These are phyloP conservation scores for Anas bernieri DNA, from an alignment of 2,797 vertebrate genomes.

Conservation along the genomic window DNA sequence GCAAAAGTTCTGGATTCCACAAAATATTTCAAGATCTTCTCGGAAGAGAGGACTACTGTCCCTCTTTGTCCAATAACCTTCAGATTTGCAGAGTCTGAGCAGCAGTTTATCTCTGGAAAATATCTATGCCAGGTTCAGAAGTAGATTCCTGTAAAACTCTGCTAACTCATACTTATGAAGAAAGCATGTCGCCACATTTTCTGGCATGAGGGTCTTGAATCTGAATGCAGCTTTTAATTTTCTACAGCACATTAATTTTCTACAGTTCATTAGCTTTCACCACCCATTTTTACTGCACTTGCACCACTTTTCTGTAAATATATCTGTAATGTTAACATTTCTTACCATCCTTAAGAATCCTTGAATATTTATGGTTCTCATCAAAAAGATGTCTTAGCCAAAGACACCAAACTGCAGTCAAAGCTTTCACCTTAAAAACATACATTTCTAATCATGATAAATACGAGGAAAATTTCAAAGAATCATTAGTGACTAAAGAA, in stretches of 20 bases:
- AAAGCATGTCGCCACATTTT: not conserved
- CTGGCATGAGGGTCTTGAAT: not conserved
- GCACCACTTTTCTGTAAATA: not conserved
- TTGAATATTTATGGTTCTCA: not conserved
- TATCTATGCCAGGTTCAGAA: not conserved
- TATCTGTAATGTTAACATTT: not conserved
- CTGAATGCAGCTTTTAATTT: constrained; percentile 8
- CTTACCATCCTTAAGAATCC: not conserved
- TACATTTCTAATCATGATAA: not conserved
- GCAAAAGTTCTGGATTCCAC: constrained; percentile 34
- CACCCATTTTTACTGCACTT: not conserved
- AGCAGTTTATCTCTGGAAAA: constrained; percentile 29
- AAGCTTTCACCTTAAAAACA: not conserved
- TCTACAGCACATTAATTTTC: not conserved
- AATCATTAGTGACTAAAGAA: not conserved
- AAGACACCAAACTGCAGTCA: not conserved
- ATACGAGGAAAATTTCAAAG: not conserved
- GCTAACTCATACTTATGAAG: not conserved
- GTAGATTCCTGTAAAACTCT: not conserved
- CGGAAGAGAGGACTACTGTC: not conserved
- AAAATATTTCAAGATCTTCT: constrained; percentile 18
- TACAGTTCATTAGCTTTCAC: not conserved
- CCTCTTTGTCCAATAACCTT: constrained; percentile 23
- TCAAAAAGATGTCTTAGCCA: not conserved
- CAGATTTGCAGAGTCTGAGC: not conserved